phyloP scores from a whole-genome alignment of 2,888 invertebrate species.

The Nymphalis c-album region DNA sequence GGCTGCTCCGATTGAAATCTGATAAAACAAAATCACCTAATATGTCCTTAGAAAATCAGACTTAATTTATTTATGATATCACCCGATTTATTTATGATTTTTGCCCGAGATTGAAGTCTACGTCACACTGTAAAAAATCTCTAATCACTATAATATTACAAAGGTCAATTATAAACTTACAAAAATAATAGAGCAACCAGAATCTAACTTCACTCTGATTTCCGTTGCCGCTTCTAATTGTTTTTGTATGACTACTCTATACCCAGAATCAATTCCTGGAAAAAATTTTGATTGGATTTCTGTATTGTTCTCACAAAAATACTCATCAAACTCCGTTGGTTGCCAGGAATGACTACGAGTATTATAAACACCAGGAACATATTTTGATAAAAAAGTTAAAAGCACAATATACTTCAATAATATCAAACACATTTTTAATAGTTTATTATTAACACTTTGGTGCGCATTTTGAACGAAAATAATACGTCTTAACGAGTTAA shows the following conservation, averaged over 20 bases:
- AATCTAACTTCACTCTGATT: constrained; percentile 11
- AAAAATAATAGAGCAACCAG: not conserved
- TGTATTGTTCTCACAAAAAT: not conserved
- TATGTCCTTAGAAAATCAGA: no score
- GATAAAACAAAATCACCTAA: no score
- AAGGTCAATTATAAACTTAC: constrained; percentile 1
- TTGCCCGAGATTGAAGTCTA: no score
- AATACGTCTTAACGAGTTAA: no score
- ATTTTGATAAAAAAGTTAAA: no score
- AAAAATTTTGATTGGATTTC: not conserved
- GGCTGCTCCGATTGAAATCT: no score
- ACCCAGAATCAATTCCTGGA: not conserved
- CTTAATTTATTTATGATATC: no score
- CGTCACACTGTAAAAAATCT: no score
- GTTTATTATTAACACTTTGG: not conserved
- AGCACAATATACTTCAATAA: not conserved
- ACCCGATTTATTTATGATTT: no score
- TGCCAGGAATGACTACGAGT: not conserved
- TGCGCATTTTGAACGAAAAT: no score
- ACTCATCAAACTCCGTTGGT: not conserved
- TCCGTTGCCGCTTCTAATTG: constrained; percentile 1
- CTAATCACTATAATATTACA: no score
- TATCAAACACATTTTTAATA: not conserved
- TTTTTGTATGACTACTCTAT: not conserved
- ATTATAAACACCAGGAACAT: not conserved